Evolutionary conservation across 2,797 vertebrate genomes (phyloP).

Genomic region (Neoniphon sammara): DNA sequence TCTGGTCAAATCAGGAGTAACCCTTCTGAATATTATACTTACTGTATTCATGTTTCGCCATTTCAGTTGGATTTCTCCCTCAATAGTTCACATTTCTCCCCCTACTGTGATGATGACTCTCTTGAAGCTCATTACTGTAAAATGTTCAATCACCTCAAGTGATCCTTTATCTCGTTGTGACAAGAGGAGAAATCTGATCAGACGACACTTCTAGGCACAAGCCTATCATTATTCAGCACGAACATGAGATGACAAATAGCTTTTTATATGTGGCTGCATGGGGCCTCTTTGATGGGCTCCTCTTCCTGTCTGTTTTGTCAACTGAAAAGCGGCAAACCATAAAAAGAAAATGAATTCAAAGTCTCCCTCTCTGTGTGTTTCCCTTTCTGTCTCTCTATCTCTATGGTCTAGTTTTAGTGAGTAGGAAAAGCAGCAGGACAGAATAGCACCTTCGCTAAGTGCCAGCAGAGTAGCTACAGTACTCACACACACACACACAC

Average conservation of each 20-base stretch:
- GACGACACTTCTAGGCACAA: slow-evolving; percentile 51
- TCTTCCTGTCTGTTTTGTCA: slow-evolving; percentile 42
- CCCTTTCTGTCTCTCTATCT: slow-evolving; percentile 12
- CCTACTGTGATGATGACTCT: slow-evolving; percentile 38
- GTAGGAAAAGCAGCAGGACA: slow-evolving; percentile 58
- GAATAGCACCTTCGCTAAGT: slow-evolving; percentile 51
- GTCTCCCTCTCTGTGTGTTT: slow-evolving; percentile 1
- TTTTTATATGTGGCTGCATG: slow-evolving; percentile 28
- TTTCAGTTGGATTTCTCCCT: slow-evolving; percentile 12
- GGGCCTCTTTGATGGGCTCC: slow-evolving; percentile 53
- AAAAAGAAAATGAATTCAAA: slow-evolving; percentile 27
- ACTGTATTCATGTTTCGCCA: slow-evolving; percentile 6
- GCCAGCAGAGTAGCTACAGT: slow-evolving; percentile 46
- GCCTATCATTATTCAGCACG: slow-evolving; percentile 43
- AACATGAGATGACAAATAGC: slow-evolving; percentile 49
- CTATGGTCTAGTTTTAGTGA: slow-evolving; percentile 54
- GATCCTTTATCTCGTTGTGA: slow-evolving; percentile 59
- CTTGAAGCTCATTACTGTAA: slow-evolving; percentile 52
- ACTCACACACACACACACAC: slow-evolving; percentile 5
- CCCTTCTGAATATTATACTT: background rate
- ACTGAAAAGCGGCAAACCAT: slow-evolving; percentile 46
- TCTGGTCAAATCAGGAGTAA: slow-evolving; percentile 12
- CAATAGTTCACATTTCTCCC: slow-evolving; percentile 5
- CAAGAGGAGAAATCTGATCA: slow-evolving; percentile 63
- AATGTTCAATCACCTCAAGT: slow-evolving; percentile 61